Base-by-base conservation (phyloP, 2,888 invertebrate species). In the Molorchus minor region DNA sequence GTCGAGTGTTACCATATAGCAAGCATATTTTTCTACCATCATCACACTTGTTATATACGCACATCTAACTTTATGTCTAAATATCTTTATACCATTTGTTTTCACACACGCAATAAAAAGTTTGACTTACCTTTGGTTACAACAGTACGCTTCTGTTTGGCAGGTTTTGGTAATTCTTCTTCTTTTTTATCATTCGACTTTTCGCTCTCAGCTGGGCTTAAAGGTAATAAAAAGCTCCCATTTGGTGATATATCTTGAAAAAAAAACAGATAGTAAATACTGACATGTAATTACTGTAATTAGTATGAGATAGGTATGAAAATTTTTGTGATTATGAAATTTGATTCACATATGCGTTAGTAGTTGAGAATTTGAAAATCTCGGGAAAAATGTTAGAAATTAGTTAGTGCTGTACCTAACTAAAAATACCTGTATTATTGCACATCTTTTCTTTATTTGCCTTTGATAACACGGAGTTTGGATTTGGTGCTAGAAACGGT, bases 191-290 rank as follows among this genome's bases (percentile, higher is more conserved):
- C 72, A 36, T 65, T 60, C 1, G 76, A 76, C 47, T 74, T 72
- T 16, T 78, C 78, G 61, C 79, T 79, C 41, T 77, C 78, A 1
- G 79, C 77, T 1, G 79, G 79, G 65, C 78, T 79, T 46, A 78
- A 61, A 2, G 79, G 79, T 30, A 78, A 64, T 19, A 71, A 64
- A 65, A 78, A 78, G 30, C 64, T 73, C 20, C 74, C 60, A 21
- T 56, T 52, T 29, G 61, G 51, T n/a, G 47, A 36, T 19, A 64
- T 49, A 57, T 62, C 64, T 60, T 54, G 40, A 62, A 64, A 55
- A 33, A 10, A 3, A 44, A 44, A 7, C n/a, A n/a, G n/a, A n/a
- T n/a, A n/a, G n/a, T n/a, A n/a, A n/a, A n/a, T n/a, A n/a, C n/a
- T n/a, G n/a, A n/a, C n/a, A n/a, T n/a, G n/a, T n/a, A n/a, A n/a